Evolutionary conservation across 53 echinoderm and acorn worm species (phyloP).

Genomic region (Apostichopus leukothele): DNA sequence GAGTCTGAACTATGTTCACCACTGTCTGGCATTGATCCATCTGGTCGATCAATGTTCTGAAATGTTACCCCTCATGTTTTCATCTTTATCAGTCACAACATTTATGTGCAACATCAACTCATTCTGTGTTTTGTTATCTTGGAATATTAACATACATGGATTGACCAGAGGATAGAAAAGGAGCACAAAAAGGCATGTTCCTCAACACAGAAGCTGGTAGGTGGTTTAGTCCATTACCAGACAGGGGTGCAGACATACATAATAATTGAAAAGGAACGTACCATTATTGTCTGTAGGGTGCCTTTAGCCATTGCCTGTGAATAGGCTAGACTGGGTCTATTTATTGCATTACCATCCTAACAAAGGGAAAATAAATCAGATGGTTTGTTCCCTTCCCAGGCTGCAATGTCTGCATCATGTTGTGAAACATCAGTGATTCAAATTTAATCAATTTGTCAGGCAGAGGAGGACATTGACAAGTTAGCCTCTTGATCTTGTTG

Average conservation of each 20-base stretch:
- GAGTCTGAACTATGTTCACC: not conserved
- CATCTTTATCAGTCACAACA: not conserved
- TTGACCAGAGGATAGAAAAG: not conserved
- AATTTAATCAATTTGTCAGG: too few relatives aligned
- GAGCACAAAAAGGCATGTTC: not conserved
- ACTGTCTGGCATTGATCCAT: not conserved
- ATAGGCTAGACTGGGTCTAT: too few relatives aligned
- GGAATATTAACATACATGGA: not conserved
- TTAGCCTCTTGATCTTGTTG: too few relatives aligned
- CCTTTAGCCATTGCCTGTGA: too few relatives aligned
- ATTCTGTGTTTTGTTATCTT: not conserved
- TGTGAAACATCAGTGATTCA: too few relatives aligned
- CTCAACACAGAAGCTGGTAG: not conserved
- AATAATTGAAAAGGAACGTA: not conserved
- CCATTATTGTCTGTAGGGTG: not conserved
- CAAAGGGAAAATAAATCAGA: too few relatives aligned
- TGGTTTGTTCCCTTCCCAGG: too few relatives aligned
- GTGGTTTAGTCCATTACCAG: not conserved
- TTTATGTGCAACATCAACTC: not conserved
- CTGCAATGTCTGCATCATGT: too few relatives aligned
- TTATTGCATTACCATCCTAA: too few relatives aligned
- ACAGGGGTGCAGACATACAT: not conserved
- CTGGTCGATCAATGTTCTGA: not conserved
- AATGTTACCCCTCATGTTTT: not conserved
- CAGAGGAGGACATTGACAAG: too few relatives aligned